Evolutionary conservation across 2,888 invertebrate species (phyloP).

Genomic region (Diogma glabrata): DNA sequence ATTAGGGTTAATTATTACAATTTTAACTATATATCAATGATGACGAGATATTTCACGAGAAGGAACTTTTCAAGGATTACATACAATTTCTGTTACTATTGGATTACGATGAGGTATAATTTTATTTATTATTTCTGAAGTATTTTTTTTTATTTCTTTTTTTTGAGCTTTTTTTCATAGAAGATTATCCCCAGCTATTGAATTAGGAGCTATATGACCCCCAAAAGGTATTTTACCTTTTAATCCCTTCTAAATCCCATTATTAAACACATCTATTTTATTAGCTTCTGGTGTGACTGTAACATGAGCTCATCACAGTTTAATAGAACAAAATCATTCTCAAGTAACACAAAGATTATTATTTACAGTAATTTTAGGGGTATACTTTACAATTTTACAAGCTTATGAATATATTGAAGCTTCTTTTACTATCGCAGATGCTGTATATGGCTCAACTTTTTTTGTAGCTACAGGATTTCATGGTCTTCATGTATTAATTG

Average conservation of each 20-base stretch:
- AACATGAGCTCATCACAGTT: constrained; percentile 49
- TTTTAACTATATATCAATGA: constrained; percentile 51
- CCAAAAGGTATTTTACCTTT: constrained; percentile 48
- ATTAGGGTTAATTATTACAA: constrained; percentile 36
- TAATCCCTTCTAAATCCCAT: constrained; percentile 57
- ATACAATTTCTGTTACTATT: no score
- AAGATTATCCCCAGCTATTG: background rate
- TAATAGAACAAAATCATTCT: constrained; percentile 40
- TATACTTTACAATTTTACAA: no score
- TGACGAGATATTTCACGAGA: no score
- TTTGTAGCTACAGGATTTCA: constrained; percentile 67
- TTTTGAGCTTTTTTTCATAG: constrained; percentile 24
- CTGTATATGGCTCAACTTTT: constrained; percentile 56
- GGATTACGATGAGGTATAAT: constrained; percentile 63
- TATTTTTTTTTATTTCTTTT: constrained; percentile 44
- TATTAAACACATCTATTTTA: constrained; percentile 62
- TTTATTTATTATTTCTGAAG: constrained; percentile 32
- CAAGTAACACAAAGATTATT: constrained; percentile 39
- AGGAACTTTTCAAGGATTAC: no score
- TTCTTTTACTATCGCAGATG: constrained; percentile 45
- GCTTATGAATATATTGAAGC: constrained; percentile 59
- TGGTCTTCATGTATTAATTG: constrained; percentile 58
- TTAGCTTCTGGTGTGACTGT: constrained; percentile 57
- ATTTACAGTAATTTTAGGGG: constrained; percentile 45
- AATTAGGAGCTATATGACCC: constrained; percentile 46